Base-by-base conservation (phyloP, 2,797 vertebrate genomes). In the Siniperca scherzeri region DNA sequence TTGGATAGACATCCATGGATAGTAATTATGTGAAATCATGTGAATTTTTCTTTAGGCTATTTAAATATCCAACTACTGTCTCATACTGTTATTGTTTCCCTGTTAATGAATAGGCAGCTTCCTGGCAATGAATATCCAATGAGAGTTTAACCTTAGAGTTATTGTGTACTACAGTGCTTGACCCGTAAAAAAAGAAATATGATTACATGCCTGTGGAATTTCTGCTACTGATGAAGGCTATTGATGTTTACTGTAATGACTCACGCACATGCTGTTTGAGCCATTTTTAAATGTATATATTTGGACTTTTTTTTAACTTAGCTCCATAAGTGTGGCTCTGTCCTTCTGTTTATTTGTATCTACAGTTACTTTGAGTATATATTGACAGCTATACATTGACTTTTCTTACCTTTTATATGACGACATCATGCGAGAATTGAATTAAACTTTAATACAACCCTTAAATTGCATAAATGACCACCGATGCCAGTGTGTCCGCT, bases 1-100 rank as follows among this genome's bases (percentile, higher is more conserved):
- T 86, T 86, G 79, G 87, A 81, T 40, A 83, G 73, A 83, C 82
- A 73, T 78, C 75, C 64, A 76, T 61, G 73, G 80, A 79, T 70
- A 56, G 77, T 85, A 88, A 90, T 91, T 91, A 84, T 79, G 55
- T 86, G 77, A 91, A 87, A 88, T 88, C 77, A 80, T 82, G 72
- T 44, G 78, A 86, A 74, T 79, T 87, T 33, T 69, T 88, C 85
- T 77, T 76, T 25, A 25, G 82, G 89, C 79, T 71, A 65, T 89
- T 88, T 77, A 77, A 88, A 88, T 77, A 80, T 73, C 70, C 59
- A 72, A 4, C 84, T 16, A 25, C 69, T 71, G 33, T 75, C 55
- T 83, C 72, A 70, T 67, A 21, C 55, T 68, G 11, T 87, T 84
- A 81, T 87, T 85, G 75, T 89, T 85, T 73, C 55, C 14, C 52